Base-by-base conservation (phyloP, 2,797 vertebrate genomes). In the Pagetopsis macropterus region DNA sequence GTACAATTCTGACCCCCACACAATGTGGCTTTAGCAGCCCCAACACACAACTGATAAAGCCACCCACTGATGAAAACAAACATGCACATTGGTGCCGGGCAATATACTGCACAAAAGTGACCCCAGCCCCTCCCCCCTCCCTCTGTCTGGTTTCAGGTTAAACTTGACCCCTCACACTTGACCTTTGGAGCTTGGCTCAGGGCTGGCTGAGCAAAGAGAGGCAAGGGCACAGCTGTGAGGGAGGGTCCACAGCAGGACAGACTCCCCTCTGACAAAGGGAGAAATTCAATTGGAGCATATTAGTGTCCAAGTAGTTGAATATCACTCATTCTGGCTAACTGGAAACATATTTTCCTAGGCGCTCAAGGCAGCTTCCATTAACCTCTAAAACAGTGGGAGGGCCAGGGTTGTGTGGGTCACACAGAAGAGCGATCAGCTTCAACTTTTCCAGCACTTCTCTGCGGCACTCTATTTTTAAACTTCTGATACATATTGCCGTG, bases 81-180 rank as follows among this genome's bases (percentile, higher is more conserved):
- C 61, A 56, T 50, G 17, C 70, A 76, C 44, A 65, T 13, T 56
- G 72, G 23, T 76, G 65, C 57, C 48, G 61, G 81, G 72, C 70
- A 82, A 50, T 45, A 70, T n/a, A 41, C 64, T 43, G 71, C 75
- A 57, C 77, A 76, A 58, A 57, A 76, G 66, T 72, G 83, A 82
- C 76, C 76, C 69, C 54, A 44, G 66, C 48, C 69, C 48, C 49
- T 58, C 27, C 33, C 62, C 57, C 45, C 62, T 73, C 37, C 1
- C 67, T 58, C 68, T 54, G 86, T 91, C 91, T 91, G 89, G 88
- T 88, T 90, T 88, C 90, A 88, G 85, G 89, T 91, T 94, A 91
- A 93, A 93, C 93, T 89, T 94, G 91, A 93, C 92, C 90, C 77
- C 72, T 88, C 87, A 90, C 89, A 90, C 92, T 91, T 93, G 93